Conservation (phyloP, 2,888 invertebrate genomes). For the Dysmachus trigonus region DNA sequence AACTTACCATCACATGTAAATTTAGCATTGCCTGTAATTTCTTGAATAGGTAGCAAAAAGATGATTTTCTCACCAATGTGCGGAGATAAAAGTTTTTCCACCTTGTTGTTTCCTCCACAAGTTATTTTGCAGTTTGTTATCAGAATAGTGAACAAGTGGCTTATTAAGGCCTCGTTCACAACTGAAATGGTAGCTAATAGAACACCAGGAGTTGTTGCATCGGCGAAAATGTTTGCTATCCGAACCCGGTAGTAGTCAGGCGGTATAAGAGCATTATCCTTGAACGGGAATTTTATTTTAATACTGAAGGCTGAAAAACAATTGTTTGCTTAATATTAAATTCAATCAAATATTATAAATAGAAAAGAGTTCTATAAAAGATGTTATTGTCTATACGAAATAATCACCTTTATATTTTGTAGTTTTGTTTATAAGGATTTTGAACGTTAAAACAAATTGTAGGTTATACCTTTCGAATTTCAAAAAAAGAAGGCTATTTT, state of each 20-base stretch:
- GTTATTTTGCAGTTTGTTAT: constrained; percentile 55
- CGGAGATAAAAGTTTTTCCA: constrained; percentile 54
- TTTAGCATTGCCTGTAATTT: constrained; percentile 50
- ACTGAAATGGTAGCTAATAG: constrained; percentile 56
- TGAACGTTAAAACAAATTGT: no score
- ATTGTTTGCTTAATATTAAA: not conserved
- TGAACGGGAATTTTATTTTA: constrained; percentile 58
- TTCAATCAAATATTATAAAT: not conserved
- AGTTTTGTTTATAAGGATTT: no score
- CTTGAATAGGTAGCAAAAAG: constrained; percentile 56
- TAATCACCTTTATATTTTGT: no score
- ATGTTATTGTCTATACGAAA: no score
- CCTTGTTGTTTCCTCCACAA: constrained; percentile 51
- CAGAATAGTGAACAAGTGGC: constrained; percentile 53
- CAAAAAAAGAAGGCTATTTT: no score
- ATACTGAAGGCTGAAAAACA: constrained; percentile 54
- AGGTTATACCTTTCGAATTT: no score
- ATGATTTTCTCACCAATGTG: constrained; percentile 54
- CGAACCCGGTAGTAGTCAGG: constrained; percentile 53
- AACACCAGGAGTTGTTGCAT: constrained; percentile 57
- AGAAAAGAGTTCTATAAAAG: not conserved
- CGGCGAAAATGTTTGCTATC: constrained; percentile 56
- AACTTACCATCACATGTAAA: constrained; percentile 56
- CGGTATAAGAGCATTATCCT: constrained; percentile 54
- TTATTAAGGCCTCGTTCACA: constrained; percentile 54